Evolutionary conservation across 1,140 invertebrate species (phyloP).

Genomic region (Conopomorpha cramerella): DNA sequence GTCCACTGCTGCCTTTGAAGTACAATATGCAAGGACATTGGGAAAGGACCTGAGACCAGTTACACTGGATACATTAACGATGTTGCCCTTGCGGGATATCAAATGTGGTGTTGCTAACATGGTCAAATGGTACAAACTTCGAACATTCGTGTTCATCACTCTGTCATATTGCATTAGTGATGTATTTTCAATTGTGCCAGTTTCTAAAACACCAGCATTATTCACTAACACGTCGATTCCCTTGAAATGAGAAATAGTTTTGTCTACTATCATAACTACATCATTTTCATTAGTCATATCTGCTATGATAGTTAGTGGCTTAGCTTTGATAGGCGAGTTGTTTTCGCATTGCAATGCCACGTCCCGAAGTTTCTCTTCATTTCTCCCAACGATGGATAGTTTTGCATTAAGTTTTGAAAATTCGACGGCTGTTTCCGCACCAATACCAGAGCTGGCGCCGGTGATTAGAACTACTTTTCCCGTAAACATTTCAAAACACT

Average conservation of each 20-base stretch:
- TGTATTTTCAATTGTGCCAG: slow-evolving; percentile 74
- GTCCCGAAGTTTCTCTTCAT: slow-evolving; percentile 36
- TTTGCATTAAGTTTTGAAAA: slow-evolving; percentile 74
- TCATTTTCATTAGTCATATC: slow-evolving; percentile 72
- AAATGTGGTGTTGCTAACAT: slow-evolving; percentile 77
- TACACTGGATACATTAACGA: slow-evolving; percentile 84
- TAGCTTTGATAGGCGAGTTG: slow-evolving; percentile 29
- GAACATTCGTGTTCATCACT: slow-evolving; percentile 76
- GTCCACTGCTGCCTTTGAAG: slow-evolving; percentile 82
- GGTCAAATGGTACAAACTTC: slow-evolving; percentile 74
- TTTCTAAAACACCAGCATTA: slow-evolving; percentile 72
- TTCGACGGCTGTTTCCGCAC: slow-evolving; percentile 76
- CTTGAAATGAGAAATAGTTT: slow-evolving; percentile 62
- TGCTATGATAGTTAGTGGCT: slow-evolving; percentile 62
- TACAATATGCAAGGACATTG: slow-evolving; percentile 71
- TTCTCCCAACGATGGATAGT: slow-evolving; percentile 67
- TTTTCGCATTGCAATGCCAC: slow-evolving; percentile 65
- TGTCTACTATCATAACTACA: slow-evolving; percentile 64
- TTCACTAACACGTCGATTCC: slow-evolving; percentile 77
- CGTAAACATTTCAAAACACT: slow-evolving; percentile 64
- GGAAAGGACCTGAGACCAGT: slow-evolving; percentile 74
- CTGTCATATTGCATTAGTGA: slow-evolving; percentile 74
- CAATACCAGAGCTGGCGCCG: slow-evolving; percentile 87
- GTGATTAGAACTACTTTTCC: slow-evolving; percentile 73
- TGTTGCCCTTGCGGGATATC: slow-evolving; percentile 71